These are phyloP conservation scores for Calliopsis andreniformis DNA, from an alignment of 1,140 invertebrate genomes.

Conservation along the genomic window DNA sequence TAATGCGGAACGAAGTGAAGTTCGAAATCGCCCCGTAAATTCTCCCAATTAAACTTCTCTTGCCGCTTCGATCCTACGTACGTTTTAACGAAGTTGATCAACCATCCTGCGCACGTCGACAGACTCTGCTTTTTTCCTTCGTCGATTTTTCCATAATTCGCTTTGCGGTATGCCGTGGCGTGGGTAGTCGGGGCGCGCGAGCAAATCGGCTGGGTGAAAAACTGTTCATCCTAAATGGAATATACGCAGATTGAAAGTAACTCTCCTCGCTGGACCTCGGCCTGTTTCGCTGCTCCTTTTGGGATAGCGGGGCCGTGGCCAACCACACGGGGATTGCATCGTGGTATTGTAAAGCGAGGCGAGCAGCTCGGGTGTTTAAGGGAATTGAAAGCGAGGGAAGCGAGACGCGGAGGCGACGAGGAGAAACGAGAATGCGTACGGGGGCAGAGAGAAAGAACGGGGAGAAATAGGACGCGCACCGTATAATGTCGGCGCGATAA, in stretches of 20 bases:
- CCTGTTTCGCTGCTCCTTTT: background rate
- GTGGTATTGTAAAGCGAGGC: conserved; percentile 8
- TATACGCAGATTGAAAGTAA: conserved; percentile 35
- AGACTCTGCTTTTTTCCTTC: no score
- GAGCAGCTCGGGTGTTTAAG: conserved; percentile 17
- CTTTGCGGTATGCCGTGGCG: no score
- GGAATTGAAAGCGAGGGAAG: conserved; percentile 10
- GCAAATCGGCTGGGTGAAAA: no score
- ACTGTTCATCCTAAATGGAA: conserved; percentile 32
- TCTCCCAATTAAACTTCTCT: conserved; percentile 21
- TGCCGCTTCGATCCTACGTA: background rate
- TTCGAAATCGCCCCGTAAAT: conserved; percentile 19
- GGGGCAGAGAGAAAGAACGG: background rate
- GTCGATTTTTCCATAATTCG: no score
- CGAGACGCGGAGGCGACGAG: background rate
- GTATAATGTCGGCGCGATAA: conserved; percentile 51
- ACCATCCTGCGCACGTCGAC: background rate
- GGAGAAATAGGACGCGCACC: conserved; percentile 10
- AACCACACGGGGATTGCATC: conserved; percentile 3
- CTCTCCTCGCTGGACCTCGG: background rate
- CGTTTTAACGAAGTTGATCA: conserved; percentile 3
- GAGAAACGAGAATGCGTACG: background rate
- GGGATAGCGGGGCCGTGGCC: background rate
- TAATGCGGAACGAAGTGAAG: background rate
- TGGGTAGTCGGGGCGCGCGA: no score